Conservation (phyloP, 2,888 invertebrate species). For the Lysandra bellargus region DNA sequence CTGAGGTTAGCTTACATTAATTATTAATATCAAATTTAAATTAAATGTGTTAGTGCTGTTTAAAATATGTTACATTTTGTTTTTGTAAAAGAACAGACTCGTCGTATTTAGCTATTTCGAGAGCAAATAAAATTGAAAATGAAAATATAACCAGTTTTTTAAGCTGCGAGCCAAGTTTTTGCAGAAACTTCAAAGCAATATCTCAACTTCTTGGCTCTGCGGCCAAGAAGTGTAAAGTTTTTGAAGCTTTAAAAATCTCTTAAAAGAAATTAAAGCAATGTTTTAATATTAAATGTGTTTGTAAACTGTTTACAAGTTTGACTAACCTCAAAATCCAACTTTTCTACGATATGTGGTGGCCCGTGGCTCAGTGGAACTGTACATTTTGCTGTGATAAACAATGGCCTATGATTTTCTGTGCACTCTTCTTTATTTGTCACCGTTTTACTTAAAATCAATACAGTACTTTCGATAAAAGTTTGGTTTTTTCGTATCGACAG, state of each 20-base stretch:
- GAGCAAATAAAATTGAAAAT: not conserved
- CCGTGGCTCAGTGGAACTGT: no score
- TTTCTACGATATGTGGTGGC: not conserved
- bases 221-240: constrained; percentile 21
- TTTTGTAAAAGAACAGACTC: not conserved
- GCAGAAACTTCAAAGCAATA: constrained; percentile 12
- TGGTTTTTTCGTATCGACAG: no score
- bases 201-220: not conserved
- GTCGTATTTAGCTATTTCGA: not conserved
- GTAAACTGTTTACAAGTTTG: not conserved
- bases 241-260: not conserved
- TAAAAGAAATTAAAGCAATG: not conserved
- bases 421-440: no score
- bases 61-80: not conserved
- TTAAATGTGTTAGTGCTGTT: no score
- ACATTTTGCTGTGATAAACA: not conserved
- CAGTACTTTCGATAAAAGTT: no score
- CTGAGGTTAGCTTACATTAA: no score
- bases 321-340: not conserved
- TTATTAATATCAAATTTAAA: no score
- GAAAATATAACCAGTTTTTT: not conserved
- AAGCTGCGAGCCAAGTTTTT: not conserved
- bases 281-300: constrained; percentile 2
- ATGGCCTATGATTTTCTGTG: no score
- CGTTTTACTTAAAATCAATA: no score